Conservation (phyloP, 2,113 vertebrate genomes). For the Otis tarda region DNA sequence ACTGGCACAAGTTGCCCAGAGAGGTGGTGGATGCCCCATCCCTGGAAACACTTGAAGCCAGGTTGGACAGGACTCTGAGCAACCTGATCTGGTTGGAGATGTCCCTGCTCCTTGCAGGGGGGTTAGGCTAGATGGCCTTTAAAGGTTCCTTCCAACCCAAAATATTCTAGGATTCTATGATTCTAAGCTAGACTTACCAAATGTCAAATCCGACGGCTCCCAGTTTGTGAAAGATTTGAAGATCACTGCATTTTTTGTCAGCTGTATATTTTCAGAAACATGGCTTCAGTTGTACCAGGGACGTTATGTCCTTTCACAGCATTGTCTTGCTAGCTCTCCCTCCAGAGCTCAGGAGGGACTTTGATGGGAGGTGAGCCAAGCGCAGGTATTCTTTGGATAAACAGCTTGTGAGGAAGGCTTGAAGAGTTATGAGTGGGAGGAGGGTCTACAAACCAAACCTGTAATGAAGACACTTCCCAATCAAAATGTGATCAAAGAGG, state of each 20-base stretch:
- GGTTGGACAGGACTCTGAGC: too few species aligned
- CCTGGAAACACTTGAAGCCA: too few species aligned
- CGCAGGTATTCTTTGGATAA: not conserved
- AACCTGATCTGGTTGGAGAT: too few species aligned
- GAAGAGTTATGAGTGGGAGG: slow-evolving; percentile 39
- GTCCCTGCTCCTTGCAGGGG: too few species aligned
- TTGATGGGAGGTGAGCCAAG: not conserved
- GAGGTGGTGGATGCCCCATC: too few species aligned
- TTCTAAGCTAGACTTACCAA: not conserved
- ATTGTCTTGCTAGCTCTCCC: not conserved
- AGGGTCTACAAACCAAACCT: not conserved
- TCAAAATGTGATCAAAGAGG: slow-evolving; percentile 51
- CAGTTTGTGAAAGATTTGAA: not conserved
- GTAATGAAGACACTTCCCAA: slow-evolving; percentile 37
- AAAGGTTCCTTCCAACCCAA: too few species aligned
- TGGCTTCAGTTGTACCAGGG: not conserved
- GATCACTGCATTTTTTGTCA: not conserved
- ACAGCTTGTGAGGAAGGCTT: slow-evolving; percentile 12
- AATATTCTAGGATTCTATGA: too few species aligned
- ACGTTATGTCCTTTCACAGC: not conserved
- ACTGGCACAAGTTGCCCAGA: too few species aligned
- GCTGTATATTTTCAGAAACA: not conserved
- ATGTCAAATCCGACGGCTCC: not conserved
- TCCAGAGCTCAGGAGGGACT: not conserved
- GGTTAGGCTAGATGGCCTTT: too few species aligned